Base-by-base conservation (phyloP, 2,113 vertebrate species). In the Enhydra lutris region DNA sequence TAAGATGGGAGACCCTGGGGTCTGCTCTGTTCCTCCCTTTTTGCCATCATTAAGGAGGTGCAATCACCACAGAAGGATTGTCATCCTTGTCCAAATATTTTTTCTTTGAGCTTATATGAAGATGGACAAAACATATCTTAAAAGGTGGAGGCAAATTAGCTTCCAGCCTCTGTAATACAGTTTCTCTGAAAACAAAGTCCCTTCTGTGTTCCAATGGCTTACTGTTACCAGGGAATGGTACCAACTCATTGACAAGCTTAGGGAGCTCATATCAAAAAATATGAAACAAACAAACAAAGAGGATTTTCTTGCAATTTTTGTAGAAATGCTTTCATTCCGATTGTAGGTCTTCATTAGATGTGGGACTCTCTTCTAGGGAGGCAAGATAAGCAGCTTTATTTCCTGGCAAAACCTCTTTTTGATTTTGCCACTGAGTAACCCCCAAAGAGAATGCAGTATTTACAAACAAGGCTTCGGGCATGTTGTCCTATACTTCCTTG, bases 401-500 rank as follows among this genome's bases (percentile, higher is more conserved):
- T 91, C 29, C 61, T 94, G 97, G 81, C 90, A 74, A 90, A 71
- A 24, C n/a, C 29, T 36, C 34, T 84, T 92, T 90, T 91, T 89
- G 23, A 23, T 79, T 95, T 74, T 83, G 59, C 61, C 61, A 82
- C 84, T 18, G 50, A 94, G 65, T 85, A 91, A 83, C 73, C 91
- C 79, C 82, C 85, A 24, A 89, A 96, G 78, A 97, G 91, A 97
- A 95, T 86, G 87, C 31, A 86, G 45, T 82, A 91, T 94, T 96
- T 95, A 93, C 91, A 98, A 95, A 95, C 91, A 57, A 73, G 73
- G 34, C 18, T 92, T 95, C 59, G 96, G 69, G 4, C 8, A 83
- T 83, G 79, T 93, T 81, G 78, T 63, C 45, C 57, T 76, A 67
- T 15, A 65, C 74, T n/a, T 96, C 61, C 34, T 47, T 94, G 50